phyloP scores from a whole-genome alignment of 2,888 invertebrate genomes.

The Ectemnius cavifrons region DNA sequence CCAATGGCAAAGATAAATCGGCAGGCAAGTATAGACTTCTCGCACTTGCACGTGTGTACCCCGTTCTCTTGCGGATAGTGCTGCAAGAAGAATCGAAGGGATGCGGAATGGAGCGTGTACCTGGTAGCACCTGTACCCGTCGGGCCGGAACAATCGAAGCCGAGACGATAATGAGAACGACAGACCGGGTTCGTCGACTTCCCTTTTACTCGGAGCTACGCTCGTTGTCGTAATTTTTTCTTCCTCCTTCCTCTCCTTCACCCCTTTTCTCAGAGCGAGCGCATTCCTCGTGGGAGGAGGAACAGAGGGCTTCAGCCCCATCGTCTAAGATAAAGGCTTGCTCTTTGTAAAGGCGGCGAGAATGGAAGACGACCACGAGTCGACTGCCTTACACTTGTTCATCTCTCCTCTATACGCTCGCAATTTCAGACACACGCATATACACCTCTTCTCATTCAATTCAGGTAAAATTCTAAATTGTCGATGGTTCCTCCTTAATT shows the following conservation, averaged over 20 bases:
- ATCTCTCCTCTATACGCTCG: conserved; percentile 26
- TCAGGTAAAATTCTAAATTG: too few relatives aligned
- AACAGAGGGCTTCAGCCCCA: conserved; percentile 40
- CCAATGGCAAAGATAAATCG: conserved; percentile 13
- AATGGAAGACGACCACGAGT: conserved; percentile 43
- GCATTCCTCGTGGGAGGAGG: conserved; percentile 32
- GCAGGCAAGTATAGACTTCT: background rate
- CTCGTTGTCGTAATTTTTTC: conserved; percentile 51
- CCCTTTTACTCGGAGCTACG: conserved; percentile 39
- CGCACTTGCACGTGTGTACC: background rate
- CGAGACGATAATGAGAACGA: conserved; percentile 68
- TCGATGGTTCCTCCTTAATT: too few relatives aligned
- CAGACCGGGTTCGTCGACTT: conserved; percentile 58
- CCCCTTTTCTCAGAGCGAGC: conserved; percentile 8
- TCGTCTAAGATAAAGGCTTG: conserved; percentile 55
- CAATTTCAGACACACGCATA: background rate
- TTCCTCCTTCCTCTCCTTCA: conserved; percentile 14
- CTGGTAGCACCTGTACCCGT: conserved; percentile 60
- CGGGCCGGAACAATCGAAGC: conserved; percentile 68
- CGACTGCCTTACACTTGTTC: conserved; percentile 21
- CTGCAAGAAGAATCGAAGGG: conserved; percentile 45
- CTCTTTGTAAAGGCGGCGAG: conserved; percentile 51
- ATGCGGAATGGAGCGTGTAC: conserved; percentile 61
- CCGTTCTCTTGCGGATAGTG: conserved; percentile 22
- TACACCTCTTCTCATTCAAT: too few relatives aligned